phyloP scores from a whole-genome alignment of 2,888 invertebrate genomes.

The Erebia palarica region DNA sequence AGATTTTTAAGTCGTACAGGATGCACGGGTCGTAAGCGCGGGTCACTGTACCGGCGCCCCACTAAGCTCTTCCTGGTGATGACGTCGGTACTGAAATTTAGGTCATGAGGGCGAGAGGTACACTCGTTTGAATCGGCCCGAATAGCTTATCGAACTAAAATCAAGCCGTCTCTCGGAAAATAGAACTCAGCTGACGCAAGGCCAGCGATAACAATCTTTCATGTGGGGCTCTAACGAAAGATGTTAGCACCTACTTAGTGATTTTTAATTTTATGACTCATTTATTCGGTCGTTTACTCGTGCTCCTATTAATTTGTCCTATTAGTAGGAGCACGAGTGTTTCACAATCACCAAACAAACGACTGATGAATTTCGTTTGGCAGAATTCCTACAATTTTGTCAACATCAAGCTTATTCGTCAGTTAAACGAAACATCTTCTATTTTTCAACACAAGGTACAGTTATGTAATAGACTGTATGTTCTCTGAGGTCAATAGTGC shows the following conservation, averaged over 20 bases:
- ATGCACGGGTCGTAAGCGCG: constrained; percentile 38
- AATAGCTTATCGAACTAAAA: constrained; percentile 43
- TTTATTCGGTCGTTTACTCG: too few species aligned
- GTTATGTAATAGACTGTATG: too few species aligned
- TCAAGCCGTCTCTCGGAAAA: constrained; percentile 32
- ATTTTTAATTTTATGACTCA: too few species aligned
- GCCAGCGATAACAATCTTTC: constrained; percentile 27
- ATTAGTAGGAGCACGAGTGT: too few species aligned
- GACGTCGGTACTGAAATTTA: constrained; percentile 76
- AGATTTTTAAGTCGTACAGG: background rate
- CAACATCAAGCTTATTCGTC: too few species aligned
- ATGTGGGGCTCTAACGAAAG: background rate
- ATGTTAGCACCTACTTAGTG: background rate
- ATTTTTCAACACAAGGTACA: too few species aligned
- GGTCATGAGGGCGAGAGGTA: constrained; percentile 71
- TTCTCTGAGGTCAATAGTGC: too few species aligned
- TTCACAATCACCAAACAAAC: too few species aligned
- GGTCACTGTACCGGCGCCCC: constrained; percentile 59
- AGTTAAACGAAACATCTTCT: too few species aligned
- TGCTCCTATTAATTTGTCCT: too few species aligned
- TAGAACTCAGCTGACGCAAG: constrained; percentile 32
- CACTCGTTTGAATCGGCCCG: constrained; percentile 48
- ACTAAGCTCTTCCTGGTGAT: constrained; percentile 65
- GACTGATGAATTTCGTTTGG: too few species aligned
- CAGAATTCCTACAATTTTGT: too few species aligned